Evolutionary conservation across 1,140 invertebrate species (phyloP).

Genomic region (Orius insidiosus): DNA sequence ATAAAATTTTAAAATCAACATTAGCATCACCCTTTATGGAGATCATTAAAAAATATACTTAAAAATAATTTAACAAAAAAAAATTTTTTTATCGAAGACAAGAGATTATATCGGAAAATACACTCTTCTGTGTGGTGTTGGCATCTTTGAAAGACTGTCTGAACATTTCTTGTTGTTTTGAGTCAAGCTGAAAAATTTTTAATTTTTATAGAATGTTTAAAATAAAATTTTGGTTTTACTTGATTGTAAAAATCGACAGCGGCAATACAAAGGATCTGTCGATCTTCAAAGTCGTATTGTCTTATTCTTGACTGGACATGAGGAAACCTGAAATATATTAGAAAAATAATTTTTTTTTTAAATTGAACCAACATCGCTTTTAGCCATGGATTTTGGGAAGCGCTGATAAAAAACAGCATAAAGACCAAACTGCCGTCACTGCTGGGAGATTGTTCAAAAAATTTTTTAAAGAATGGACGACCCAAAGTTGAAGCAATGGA

Average conservation of each 20-base stretch:
- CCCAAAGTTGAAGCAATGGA: conserved; percentile 68
- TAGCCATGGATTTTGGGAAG: conserved; percentile 56
- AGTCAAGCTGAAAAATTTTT: conserved; percentile 10
- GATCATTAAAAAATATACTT: too few species aligned
- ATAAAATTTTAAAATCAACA: too few species aligned
- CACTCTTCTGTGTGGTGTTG: conserved; percentile 8
- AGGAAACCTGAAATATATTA: conserved; percentile 41
- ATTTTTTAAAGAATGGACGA: conserved; percentile 69
- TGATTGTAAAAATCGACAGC: conserved; percentile 48
- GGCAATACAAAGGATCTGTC: conserved; percentile 43
- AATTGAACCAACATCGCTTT: conserved; percentile 45
- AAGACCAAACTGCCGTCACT: conserved; percentile 64
- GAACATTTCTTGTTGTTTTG: conserved; percentile 13
- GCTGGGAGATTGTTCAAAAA: conserved; percentile 64
- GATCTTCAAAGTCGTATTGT: conserved; percentile 45
- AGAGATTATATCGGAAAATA: conserved; percentile 14
- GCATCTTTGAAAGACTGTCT: conserved; percentile 14
- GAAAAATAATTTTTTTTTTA: too few species aligned
- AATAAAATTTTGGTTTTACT: conserved; percentile 10
- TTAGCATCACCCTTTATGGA: too few species aligned
- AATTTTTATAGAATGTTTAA: conserved; percentile 1
- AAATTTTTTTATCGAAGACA: conserved; percentile 4
- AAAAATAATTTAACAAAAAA: too few species aligned
- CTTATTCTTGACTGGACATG: conserved; percentile 48
- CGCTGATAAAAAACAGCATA: conserved; percentile 76